Evolutionary conservation across 2,113 vertebrate genomes (phyloP).

Genomic region (Isichthys henryi): DNA sequence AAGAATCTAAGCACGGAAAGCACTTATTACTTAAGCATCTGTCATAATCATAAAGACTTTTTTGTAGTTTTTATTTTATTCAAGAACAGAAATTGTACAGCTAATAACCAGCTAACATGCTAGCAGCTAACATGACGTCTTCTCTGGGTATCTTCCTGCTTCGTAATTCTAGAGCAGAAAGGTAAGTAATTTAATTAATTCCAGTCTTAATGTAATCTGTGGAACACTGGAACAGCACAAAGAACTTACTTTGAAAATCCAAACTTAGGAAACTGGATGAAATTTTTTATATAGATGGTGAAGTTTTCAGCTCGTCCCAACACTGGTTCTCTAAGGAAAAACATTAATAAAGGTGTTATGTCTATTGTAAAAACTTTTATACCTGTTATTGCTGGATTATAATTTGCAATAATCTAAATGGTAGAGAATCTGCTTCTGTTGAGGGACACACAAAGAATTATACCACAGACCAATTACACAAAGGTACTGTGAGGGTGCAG

Average conservation of each 20-base stretch:
- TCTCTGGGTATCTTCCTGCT: not conserved
- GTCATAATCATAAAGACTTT: not conserved
- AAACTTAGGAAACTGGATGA: slow-evolving; percentile 79
- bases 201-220: not conserved
- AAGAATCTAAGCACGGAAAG: not conserved
- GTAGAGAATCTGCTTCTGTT: not conserved
- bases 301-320: slow-evolving; percentile 76
- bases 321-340: slow-evolving; percentile 60
- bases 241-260: slow-evolving; percentile 78
- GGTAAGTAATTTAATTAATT: not conserved
- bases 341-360: not conserved
- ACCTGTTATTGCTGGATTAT: not conserved
- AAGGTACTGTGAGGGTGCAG: not conserved
- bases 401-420: not conserved
- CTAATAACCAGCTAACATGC: not conserved
- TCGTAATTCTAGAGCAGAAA: not conserved
- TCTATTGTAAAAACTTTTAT: not conserved
- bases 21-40: not conserved
- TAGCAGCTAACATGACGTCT: not conserved
- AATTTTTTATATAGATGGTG: slow-evolving; percentile 90
- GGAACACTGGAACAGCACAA: not conserved
- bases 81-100: not conserved
- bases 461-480: not conserved
- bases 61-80: not conserved
- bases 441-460: not conserved